phyloP scores from a whole-genome alignment of 1,140 invertebrate genomes.

The Drosophila sp. region DNA sequence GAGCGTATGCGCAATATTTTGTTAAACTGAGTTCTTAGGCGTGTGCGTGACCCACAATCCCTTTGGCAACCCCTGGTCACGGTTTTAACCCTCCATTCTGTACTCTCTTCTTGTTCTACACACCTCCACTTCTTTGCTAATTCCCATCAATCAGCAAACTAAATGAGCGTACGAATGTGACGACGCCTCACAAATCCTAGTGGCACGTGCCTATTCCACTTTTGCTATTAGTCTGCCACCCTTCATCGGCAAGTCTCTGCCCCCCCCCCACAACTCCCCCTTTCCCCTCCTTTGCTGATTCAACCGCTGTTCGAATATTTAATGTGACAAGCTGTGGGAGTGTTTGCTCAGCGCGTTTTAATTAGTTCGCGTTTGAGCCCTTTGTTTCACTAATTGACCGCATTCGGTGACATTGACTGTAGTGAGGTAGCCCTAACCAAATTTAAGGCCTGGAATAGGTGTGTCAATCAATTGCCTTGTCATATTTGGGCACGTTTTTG shows the following conservation, averaged over 20 bases:
- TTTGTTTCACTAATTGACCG: slow-evolving; percentile 76
- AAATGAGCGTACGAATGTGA: slow-evolving; percentile 60
- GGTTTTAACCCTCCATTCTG: not conserved
- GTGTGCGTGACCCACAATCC: slow-evolving; percentile 14
- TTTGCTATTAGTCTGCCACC: slow-evolving; percentile 12
- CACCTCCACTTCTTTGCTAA: not conserved
- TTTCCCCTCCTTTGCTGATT: not conserved
- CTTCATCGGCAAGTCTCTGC: too few relatives aligned
- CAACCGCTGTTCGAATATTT: slow-evolving; percentile 7
- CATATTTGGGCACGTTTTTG: slow-evolving; percentile 49
- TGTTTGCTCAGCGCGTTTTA: slow-evolving; percentile 78
- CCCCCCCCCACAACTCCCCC: not conserved
- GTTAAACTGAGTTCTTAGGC: slow-evolving; percentile 15
- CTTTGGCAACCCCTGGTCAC: not conserved
- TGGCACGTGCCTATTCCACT: slow-evolving; percentile 59
- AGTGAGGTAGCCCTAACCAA: slow-evolving; percentile 1
- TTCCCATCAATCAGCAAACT: slow-evolving; percentile 65
- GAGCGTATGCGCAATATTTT: slow-evolving; percentile 36
- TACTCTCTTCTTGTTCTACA: not conserved
- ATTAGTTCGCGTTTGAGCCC: slow-evolving; percentile 59
- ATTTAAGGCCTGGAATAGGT: slow-evolving; percentile 4
- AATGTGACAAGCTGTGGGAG: slow-evolving; percentile 19
- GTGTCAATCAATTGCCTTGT: slow-evolving; percentile 44
- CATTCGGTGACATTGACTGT: slow-evolving; percentile 41
- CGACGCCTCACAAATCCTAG: slow-evolving; percentile 66